These are phyloP conservation scores for Apamea monoglypha DNA, from an alignment of 2,888 invertebrate genomes.

Conservation along the genomic window DNA sequence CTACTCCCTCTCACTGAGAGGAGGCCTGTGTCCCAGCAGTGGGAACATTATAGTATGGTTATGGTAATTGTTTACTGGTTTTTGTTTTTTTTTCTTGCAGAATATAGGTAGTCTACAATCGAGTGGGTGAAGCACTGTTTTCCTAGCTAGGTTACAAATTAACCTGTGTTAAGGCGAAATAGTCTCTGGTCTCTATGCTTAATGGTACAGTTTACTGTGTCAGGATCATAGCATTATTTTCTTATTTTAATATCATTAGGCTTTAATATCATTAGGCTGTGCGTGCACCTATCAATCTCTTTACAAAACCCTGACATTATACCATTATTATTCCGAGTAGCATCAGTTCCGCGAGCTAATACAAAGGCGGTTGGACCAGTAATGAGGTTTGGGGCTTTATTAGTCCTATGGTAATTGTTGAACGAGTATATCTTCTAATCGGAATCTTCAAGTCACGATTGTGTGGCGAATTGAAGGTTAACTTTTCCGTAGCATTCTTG, in stretches of 20 bases:
- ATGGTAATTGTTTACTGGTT: not conserved
- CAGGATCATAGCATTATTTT: not conserved
- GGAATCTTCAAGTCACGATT: not conserved
- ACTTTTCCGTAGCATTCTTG: not conserved
- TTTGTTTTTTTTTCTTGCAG: no score
- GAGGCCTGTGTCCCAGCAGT: not conserved
- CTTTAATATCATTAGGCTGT: not conserved
- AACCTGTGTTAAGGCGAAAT: no score
- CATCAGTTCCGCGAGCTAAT: not conserved
- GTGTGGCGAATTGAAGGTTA: not conserved
- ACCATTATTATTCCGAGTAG: not conserved
- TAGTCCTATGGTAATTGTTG: not conserved
- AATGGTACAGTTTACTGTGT: no score
- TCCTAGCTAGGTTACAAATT: no score
- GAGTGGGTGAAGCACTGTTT: no score
- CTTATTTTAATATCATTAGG: not conserved
- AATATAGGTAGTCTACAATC: no score
- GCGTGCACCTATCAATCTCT: not conserved
- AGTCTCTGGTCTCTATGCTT: no score
- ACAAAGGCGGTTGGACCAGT: not conserved
- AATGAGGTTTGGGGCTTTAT: not conserved
- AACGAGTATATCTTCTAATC: not conserved
- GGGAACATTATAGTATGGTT: not conserved
- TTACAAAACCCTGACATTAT: constrained; percentile 1
- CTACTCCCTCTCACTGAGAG: not conserved